A percentile compares a stretch with the other conserved stretches of the same genome.
These are phyloP conservation scores for Elegia similella DNA, from an alignment of 2,888 invertebrate species.

Conservation along the genomic window DNA sequence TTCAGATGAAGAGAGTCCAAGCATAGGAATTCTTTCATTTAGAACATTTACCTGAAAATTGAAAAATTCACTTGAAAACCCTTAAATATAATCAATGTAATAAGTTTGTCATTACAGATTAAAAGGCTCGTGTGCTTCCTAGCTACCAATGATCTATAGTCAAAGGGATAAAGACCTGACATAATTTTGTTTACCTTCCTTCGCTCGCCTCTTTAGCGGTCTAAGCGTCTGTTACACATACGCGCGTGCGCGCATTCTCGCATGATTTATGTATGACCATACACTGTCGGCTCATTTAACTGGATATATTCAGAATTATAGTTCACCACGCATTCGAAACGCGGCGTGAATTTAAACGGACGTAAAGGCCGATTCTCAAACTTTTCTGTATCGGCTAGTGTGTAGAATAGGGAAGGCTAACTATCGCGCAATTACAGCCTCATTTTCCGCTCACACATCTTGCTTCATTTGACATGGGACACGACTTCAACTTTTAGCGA, in stretches of 20 bases:
- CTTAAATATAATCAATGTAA: no score
- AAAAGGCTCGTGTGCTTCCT: no score
- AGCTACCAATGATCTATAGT: no score
- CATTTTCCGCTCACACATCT: no score
- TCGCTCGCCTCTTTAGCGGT: background rate
- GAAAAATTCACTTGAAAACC: no score
- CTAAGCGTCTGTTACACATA: constrained; percentile 42
- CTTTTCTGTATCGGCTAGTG: constrained; percentile 16
- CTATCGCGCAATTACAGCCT: no score
- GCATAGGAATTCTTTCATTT: no score
- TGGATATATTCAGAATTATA: constrained; percentile 73
- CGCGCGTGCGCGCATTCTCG: constrained; percentile 57
- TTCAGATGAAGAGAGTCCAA: no score
- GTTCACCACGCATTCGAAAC: constrained; percentile 53
- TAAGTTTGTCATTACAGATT: no score
- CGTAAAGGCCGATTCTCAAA: constrained; percentile 38
- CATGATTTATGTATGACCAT: constrained; percentile 74
- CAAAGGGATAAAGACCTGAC: background rate
- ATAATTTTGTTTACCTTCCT: background rate
- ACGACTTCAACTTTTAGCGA: no score
- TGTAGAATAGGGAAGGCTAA: background rate
- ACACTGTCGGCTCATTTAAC: constrained; percentile 65
- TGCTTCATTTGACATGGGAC: no score
- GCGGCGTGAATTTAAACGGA: constrained; percentile 59
- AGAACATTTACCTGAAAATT: no score